Base-by-base conservation (phyloP, 1,140 invertebrate genomes). In the Conopomorpha cramerella region DNA sequence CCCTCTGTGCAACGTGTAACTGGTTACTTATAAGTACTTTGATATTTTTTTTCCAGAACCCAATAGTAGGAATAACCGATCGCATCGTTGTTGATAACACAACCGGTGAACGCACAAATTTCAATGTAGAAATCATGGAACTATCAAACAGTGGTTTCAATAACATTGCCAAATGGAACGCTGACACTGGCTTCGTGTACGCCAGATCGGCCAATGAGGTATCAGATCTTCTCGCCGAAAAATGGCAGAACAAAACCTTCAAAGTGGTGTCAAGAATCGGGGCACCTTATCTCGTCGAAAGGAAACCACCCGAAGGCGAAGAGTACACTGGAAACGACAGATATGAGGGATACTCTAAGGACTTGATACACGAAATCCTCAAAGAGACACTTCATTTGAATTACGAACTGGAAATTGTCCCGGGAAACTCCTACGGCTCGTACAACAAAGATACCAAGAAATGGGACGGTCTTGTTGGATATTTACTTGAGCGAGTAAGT, bases 381-480 rank as follows among this genome's bases (percentile, higher is more conserved):
- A 62, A 74, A 40, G 79, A 85, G 43, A 77, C 84, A 1, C 51
- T 93, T 11, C 85, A 88, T 39, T 90, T 95, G 45, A 90, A 87
- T 44, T 95, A 88, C 47, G 81, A 84, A 43, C 86, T 92, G 44
- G 79, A 85, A 43, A 56, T 92, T 8, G 83, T 86, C 0, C 82
- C 84, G 0, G 89, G 90, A 53, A 81, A 81, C 2, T 76, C 81
- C 16, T 92, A 95, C 49, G 93, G 93, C 0, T 83, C 81, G 3
- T 85, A 84, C 16, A 79, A 91, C 61, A 78, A 84, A 39, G 67
- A 81, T 1, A 90, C 82, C 0, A 86, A 86, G 52, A 78, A 84
- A 45, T 96, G 94, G 94, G 86, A 93, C 58, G 95, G 95, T 14
- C 81, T 97, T 12, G 87, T 96, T 1, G 86, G 81, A 39, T 86